Evolutionary conservation across 2,888 invertebrate genomes (phyloP).

Genomic region (Maniola hyperantus): DNA sequence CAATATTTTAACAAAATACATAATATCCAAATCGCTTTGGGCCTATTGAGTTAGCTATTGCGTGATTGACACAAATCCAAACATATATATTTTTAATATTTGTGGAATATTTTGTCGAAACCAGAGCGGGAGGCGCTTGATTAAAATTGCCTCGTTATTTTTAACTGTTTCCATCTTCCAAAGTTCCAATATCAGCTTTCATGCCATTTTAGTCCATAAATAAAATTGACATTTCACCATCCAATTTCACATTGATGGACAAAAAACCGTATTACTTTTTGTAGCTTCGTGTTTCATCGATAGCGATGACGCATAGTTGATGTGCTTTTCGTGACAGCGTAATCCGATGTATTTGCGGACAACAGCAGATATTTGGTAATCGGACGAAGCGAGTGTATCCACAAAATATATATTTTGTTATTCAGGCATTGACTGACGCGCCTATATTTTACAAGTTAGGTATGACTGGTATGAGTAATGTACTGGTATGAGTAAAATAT

Average conservation of each 20-base stretch:
- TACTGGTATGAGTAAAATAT: no score
- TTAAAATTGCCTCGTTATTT: conserved; percentile 25
- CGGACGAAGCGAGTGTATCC: conserved; percentile 54
- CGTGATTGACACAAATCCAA: conserved; percentile 3
- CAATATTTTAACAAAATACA: background rate
- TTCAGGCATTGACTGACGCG: conserved; percentile 45
- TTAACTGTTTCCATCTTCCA: conserved; percentile 22
- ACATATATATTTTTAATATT: conserved; percentile 2
- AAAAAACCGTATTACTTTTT: conserved; percentile 36
- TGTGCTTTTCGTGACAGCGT: conserved; percentile 63
- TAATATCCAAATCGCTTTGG: background rate
- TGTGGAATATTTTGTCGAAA: conserved; percentile 9
- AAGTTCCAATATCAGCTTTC: conserved; percentile 19
- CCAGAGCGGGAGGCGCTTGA: conserved; percentile 9
- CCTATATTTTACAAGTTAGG: conserved; percentile 50
- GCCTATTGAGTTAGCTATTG: background rate
- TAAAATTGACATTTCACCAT: conserved; percentile 14
- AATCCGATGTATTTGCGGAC: conserved; percentile 60
- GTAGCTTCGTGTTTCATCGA: conserved; percentile 46
- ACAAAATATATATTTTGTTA: conserved; percentile 22
- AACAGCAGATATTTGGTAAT: conserved; percentile 60
- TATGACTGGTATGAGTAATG: no score
- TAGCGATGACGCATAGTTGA: conserved; percentile 62
- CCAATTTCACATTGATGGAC: conserved; percentile 13
- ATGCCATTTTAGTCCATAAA: conserved; percentile 13